A percentile compares a stretch with the other conserved stretches of the same genome.
These are phyloP conservation scores for Argynnis bischoffii DNA, from an alignment of 2,888 invertebrate species.

Conservation along the genomic window DNA sequence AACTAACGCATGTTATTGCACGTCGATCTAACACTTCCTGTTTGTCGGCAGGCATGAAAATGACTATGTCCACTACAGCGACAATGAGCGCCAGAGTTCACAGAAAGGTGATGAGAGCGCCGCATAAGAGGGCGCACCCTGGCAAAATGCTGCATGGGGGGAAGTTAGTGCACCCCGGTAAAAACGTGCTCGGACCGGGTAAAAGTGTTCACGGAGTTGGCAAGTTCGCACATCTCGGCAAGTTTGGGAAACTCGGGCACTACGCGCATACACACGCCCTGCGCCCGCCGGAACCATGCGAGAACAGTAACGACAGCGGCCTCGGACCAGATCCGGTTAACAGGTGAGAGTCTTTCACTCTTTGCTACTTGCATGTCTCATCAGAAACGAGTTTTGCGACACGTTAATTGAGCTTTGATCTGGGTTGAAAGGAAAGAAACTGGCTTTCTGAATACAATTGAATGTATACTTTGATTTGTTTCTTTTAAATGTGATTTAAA, in stretches of 20 bases:
- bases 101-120: slow-evolving; percentile 85
- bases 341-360: slow-evolving; percentile 58
- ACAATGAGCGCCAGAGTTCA: slow-evolving; percentile 86
- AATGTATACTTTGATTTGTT: too few species aligned
- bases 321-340: slow-evolving; percentile 88
- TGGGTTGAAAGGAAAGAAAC: too few species aligned
- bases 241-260: slow-evolving; percentile 68
- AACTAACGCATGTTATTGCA: slow-evolving; percentile 4
- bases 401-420: too few species aligned
- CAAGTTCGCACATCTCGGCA: slow-evolving; percentile 61
- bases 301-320: slow-evolving; percentile 95
- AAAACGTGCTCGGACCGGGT: slow-evolving; percentile 58
- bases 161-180: slow-evolving; percentile 71
- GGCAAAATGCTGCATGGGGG: slow-evolving; percentile 72
- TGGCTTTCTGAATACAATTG: too few species aligned
- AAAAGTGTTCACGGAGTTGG: slow-evolving; percentile 58
- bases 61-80: slow-evolving; percentile 87
- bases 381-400: neutral
- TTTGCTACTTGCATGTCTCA: neutral
- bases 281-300: slow-evolving; percentile 85
- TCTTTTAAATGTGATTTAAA: too few species aligned
- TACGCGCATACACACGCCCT: slow-evolving; percentile 75
- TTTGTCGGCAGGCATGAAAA: slow-evolving; percentile 85
- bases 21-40: slow-evolving; percentile 48
- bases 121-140: slow-evolving; percentile 83